These are phyloP conservation scores for Spodoptera frugiperda DNA, from an alignment of 1,140 invertebrate species.

Conservation along the genomic window DNA sequence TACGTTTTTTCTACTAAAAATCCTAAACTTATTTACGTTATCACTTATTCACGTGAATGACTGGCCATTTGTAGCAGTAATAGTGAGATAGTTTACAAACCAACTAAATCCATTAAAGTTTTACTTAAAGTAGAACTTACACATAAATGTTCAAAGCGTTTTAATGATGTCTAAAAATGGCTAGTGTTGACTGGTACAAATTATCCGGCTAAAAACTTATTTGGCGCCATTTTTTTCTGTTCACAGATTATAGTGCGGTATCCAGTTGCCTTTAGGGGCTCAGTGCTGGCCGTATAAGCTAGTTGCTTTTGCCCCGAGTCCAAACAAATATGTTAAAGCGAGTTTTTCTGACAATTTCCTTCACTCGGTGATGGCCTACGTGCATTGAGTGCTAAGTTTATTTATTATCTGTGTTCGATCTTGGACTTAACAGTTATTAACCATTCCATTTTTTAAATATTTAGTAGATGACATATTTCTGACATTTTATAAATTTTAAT, in stretches of 20 bases:
- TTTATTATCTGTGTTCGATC: background rate
- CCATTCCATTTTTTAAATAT: too few species aligned
- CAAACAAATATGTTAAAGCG: constrained; percentile 26
- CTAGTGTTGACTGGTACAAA: constrained; percentile 35
- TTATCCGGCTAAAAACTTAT: constrained; percentile 36
- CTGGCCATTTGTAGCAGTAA: too few species aligned
- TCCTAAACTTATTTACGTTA: too few species aligned
- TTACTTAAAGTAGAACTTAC: constrained; percentile 10
- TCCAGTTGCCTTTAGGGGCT: constrained; percentile 24
- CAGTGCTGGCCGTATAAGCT: constrained; percentile 12
- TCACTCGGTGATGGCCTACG: background rate
- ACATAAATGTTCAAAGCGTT: constrained; percentile 38
- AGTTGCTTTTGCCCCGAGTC: constrained; percentile 27
- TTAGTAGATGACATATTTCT: too few species aligned
- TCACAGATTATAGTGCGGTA: background rate
- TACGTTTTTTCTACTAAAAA: too few species aligned
- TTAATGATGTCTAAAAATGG: constrained; percentile 55
- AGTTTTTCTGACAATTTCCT: constrained; percentile 29
- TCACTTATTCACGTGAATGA: too few species aligned
- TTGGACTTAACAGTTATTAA: constrained; percentile 2
- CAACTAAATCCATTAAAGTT: constrained; percentile 40
- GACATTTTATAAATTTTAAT: too few species aligned
- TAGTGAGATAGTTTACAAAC: constrained; percentile 22
- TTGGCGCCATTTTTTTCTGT: constrained; percentile 38
- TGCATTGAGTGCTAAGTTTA: background rate